Conservation (phyloP, 1,140 invertebrate species). For the Drosophila setifemur region DNA sequence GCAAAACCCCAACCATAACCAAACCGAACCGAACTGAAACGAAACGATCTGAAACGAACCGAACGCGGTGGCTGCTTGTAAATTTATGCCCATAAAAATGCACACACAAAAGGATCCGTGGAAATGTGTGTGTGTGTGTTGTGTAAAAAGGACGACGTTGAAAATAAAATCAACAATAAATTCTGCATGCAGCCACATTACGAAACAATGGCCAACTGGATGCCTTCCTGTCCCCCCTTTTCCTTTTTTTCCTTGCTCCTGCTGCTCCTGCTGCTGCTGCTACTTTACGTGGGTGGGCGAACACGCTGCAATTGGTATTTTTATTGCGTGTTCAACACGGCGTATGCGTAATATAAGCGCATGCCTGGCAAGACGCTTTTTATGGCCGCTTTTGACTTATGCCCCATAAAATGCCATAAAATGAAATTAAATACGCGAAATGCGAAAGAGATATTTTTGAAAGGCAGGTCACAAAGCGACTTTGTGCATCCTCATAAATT, state of each 20-base stretch:
- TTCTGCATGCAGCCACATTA: conserved; percentile 76
- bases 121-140: conserved; percentile 77
- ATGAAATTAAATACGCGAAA: conserved; percentile 74
- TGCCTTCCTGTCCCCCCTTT: background rate
- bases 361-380: conserved; percentile 52
- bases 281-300: background rate
- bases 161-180: conserved; percentile 80
- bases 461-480: conserved; percentile 1
- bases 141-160: conserved; percentile 73
- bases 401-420: conserved; percentile 72
- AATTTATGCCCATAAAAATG: conserved; percentile 79
- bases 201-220: conserved; percentile 64
- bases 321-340: conserved; percentile 79
- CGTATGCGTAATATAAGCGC: conserved; percentile 69
- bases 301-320: conserved; percentile 72
- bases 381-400: conserved; percentile 74
- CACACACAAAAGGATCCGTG: conserved; percentile 71
- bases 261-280: background rate
- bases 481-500: conserved; percentile 42
- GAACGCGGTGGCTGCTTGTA: conserved; percentile 58
- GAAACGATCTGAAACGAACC: background rate
- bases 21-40: background rate
- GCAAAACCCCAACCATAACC: background rate
- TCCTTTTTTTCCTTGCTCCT: background rate
- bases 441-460: conserved; percentile 56